These are phyloP conservation scores for Caranx ignobilis DNA, from an alignment of 2,113 vertebrate species.

Conservation along the genomic window DNA sequence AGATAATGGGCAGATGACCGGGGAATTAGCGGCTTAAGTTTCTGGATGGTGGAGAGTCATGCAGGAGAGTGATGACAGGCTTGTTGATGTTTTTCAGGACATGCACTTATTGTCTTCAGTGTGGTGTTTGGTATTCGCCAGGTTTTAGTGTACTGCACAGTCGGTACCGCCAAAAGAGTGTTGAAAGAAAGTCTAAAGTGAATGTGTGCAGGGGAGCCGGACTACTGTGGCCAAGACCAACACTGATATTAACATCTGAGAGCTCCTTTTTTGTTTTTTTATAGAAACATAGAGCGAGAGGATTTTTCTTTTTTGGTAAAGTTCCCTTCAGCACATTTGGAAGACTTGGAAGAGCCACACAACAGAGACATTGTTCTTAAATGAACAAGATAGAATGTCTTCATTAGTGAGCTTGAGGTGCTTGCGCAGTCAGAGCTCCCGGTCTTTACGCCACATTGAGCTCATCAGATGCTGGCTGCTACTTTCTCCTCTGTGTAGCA, in stretches of 20 bases:
- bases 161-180: background rate
- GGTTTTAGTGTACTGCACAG: background rate
- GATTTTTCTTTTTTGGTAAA: background rate
- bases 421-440: background rate
- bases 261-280: background rate
- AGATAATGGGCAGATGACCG: slow-evolving; percentile 10
- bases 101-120: slow-evolving; percentile 3
- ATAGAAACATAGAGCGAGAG: too few species aligned
- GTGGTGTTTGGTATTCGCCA: background rate
- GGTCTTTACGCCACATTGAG: background rate
- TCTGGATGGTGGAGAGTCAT: slow-evolving; percentile 14
- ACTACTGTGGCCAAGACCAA: background rate
- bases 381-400: background rate
- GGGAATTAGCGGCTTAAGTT: slow-evolving; percentile 30
- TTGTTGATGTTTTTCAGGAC: slow-evolving; percentile 20
- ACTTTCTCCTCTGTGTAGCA: background rate
- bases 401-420: background rate
- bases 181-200: background rate
- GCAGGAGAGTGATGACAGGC: slow-evolving; percentile 6
- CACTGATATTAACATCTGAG: background rate
- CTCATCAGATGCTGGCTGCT: background rate
- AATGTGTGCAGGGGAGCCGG: background rate
- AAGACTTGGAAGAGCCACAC: background rate
- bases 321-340: too few species aligned
- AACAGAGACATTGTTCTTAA: background rate